phyloP scores from a whole-genome alignment of 2,113 vertebrate species.

The Callorhinus ursinus region DNA sequence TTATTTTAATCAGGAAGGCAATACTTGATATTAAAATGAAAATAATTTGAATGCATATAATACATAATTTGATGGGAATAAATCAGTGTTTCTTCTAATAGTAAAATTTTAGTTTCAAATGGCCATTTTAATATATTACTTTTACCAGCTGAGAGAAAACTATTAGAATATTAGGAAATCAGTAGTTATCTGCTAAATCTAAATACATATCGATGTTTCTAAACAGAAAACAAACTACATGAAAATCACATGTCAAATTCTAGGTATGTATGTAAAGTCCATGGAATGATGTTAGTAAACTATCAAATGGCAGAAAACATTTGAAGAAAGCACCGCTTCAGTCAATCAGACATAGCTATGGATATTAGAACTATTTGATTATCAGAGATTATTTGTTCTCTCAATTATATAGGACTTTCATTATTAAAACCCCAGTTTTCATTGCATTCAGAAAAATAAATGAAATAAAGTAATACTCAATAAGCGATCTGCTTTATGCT shows the following conservation, averaged over 20 bases:
- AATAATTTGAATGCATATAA: background rate
- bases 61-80: background rate
- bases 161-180: background rate
- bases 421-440: background rate
- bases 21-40: background rate
- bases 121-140: background rate
- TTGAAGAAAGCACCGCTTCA: background rate
- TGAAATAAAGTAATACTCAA: background rate
- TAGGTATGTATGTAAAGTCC: background rate
- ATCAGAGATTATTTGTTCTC: background rate
- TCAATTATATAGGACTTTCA: background rate
- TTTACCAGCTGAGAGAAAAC: background rate
- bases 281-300: background rate
- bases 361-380: background rate
- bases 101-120: background rate
- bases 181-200: background rate
- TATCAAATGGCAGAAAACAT: background rate
- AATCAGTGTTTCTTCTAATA: background rate
- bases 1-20: background rate
- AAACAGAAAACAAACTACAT: background rate
- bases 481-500: background rate
- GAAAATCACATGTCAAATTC: background rate
- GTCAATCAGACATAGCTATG: background rate
- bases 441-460: background rate
- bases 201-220: background rate